Conservation (phyloP, 2,797 vertebrate species). For the Tinamus major region DNA sequence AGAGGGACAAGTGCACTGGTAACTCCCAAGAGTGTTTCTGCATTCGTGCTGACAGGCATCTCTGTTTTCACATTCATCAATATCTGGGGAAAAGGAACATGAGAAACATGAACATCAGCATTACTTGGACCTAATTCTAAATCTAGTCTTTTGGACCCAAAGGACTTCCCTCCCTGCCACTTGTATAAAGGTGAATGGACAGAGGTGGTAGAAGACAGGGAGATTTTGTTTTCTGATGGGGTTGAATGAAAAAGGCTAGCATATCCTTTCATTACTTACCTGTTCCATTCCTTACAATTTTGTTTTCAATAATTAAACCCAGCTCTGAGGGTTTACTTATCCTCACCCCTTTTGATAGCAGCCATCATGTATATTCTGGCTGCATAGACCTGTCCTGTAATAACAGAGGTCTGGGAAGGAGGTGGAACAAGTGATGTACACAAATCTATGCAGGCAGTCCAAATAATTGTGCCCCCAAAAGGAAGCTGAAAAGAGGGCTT, state of each 20-base stretch:
- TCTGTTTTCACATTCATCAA: slow-evolving; percentile 93
- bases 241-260: not conserved
- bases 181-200: rapidly evolving
- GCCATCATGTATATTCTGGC: not conserved
- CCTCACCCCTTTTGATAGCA: not conserved
- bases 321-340: not conserved
- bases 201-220: not conserved
- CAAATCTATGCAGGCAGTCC: not conserved
- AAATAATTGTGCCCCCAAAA: not conserved
- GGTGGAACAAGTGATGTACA: not conserved
- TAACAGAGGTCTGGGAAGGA: not conserved
- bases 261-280: not conserved
- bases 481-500: not conserved
- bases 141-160: not conserved
- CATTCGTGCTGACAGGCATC: slow-evolving; percentile 95
- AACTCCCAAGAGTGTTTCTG: slow-evolving; percentile 91
- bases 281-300: not conserved
- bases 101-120: not conserved
- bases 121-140: not conserved
- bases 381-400: not conserved
- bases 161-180: too few relatives aligned
- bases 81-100: slow-evolving; percentile 81
- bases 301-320: not conserved
- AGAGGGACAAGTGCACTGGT: slow-evolving; percentile 89
- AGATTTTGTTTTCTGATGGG: not conserved